phyloP scores from a whole-genome alignment of 1,140 invertebrate species.

The Polypedilum pembai region DNA sequence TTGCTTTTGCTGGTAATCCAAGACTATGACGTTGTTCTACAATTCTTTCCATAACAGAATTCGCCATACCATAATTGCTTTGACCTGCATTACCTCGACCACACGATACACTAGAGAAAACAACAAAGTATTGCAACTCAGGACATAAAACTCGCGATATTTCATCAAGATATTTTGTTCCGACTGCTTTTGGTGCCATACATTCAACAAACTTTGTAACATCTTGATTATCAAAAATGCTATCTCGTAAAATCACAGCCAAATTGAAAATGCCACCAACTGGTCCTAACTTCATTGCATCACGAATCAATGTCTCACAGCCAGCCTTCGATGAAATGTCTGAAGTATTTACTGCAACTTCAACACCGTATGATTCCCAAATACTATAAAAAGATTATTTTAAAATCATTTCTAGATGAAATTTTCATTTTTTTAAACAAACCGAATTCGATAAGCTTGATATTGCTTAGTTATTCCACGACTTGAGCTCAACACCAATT shows the following conservation, averaged over 20 bases:
- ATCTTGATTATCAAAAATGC: conserved; percentile 56
- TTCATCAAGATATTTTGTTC: conserved; percentile 54
- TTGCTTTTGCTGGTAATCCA: conserved; percentile 56
- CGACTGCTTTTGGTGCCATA: conserved; percentile 52
- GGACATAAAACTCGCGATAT: conserved; percentile 52
- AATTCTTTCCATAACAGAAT: conserved; percentile 65
- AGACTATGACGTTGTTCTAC: conserved; percentile 52
- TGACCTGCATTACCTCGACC: conserved; percentile 84
- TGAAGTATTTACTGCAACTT: conserved; percentile 54
- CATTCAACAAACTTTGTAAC: conserved; percentile 50
- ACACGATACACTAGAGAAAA: conserved; percentile 83
- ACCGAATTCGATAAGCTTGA: conserved; percentile 58
- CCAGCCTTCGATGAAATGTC: conserved; percentile 56
- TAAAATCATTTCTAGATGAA: not conserved
- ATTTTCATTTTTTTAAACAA: conserved; percentile 31
- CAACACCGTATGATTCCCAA: conserved; percentile 56
- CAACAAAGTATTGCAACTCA: conserved; percentile 55
- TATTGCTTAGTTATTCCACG: conserved; percentile 71
- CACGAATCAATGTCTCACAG: conserved; percentile 53
- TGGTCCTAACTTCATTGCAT: conserved; percentile 53
- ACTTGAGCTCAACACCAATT: conserved; percentile 72
- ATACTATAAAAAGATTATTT: conserved; percentile 41
- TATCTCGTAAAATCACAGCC: conserved; percentile 61
- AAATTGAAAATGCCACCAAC: conserved; percentile 77
- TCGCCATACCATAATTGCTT: conserved; percentile 76